Evolutionary conservation across 2,888 invertebrate species (phyloP).

Genomic region (Morpho deidamia): DNA sequence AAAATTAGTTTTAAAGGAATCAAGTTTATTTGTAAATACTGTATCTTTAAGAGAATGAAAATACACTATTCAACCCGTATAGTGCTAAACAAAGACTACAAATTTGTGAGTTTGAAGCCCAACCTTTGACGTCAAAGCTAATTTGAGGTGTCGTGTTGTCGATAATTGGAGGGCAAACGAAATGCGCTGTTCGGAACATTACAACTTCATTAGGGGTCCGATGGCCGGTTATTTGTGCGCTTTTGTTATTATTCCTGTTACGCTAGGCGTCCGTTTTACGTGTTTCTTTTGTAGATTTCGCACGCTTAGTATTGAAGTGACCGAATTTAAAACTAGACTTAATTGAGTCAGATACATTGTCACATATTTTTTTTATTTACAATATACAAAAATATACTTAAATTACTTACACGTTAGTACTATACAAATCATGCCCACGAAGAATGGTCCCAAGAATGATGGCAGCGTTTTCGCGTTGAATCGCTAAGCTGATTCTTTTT

Average conservation of each 20-base stretch:
- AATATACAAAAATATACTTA: no score
- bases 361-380: no score
- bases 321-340: no score
- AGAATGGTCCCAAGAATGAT: no score
- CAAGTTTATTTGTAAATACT: neutral
- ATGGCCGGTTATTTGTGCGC: neutral
- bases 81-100: neutral
- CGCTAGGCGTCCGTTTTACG: no score
- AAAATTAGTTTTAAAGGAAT: neutral
- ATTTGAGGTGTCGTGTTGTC: conserved; percentile 20
- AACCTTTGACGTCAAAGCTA: conserved; percentile 18
- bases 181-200: conserved; percentile 10
- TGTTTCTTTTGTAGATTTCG: no score
- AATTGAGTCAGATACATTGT: no score
- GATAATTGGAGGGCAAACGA: conserved; percentile 22
- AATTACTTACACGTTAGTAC: no score
- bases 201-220: conserved; percentile 12
- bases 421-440: no score
- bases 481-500: no score
- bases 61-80: neutral
- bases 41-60: neutral
- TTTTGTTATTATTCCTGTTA: neutral
- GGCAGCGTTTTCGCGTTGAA: no score
- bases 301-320: no score
- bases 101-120: neutral